Conservation (phyloP, 2,113 vertebrate genomes). For the Carettochelys insculpta region DNA sequence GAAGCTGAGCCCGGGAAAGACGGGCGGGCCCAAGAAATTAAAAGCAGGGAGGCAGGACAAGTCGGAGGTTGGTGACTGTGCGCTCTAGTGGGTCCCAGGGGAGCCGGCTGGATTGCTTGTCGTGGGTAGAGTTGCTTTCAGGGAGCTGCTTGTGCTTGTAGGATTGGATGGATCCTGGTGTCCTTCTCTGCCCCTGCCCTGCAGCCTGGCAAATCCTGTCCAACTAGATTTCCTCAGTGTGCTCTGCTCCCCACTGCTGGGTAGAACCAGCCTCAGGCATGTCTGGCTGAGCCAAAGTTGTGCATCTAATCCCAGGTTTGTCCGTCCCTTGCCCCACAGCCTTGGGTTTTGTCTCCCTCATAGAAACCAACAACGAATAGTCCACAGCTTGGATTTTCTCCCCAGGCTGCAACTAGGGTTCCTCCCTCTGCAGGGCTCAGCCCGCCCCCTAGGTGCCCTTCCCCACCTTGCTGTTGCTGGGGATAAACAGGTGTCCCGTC, state of each 20-base stretch:
- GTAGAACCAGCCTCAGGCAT: background rate
- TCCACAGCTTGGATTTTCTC: background rate
- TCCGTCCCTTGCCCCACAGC: accelerated
- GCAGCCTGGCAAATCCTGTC: background rate
- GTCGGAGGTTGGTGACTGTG: background rate
- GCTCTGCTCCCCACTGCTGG: background rate
- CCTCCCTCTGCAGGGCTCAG: background rate
- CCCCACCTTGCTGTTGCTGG: background rate
- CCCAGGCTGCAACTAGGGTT: background rate
- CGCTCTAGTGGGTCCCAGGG: too few relatives aligned
- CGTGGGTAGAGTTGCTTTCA: background rate
- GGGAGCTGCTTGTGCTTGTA: background rate
- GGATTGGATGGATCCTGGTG: background rate
- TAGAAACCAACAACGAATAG: background rate
- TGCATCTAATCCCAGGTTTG: background rate
- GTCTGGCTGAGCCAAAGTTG: background rate
- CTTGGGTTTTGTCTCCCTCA: background rate
- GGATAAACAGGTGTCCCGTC: background rate
- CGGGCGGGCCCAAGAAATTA: background rate
- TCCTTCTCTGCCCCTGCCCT: background rate
- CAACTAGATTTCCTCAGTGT: background rate
- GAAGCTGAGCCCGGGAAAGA: background rate
- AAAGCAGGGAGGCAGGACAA: background rate
- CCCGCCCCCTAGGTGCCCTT: background rate
- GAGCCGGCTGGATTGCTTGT: background rate